These are phyloP conservation scores for Phthorimaea operculella DNA, from an alignment of 1,140 invertebrate genomes.

Conservation along the genomic window DNA sequence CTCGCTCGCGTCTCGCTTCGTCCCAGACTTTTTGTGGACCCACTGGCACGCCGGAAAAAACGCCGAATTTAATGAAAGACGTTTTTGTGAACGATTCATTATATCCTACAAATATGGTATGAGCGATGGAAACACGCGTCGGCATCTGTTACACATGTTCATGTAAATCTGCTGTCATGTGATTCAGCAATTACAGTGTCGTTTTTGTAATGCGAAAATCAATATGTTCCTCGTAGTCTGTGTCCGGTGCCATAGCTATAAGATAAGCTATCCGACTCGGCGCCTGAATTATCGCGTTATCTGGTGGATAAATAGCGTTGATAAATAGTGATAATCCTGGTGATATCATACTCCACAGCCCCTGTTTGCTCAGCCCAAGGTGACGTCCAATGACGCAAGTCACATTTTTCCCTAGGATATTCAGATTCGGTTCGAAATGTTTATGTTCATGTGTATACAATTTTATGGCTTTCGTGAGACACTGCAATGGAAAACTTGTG, in stretches of 20 bases:
- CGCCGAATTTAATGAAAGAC: conserved; percentile 3
- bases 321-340: conserved; percentile 47
- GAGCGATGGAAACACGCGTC: not conserved
- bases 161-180: not conserved
- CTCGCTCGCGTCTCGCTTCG: conserved; percentile 7
- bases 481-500: too few species aligned
- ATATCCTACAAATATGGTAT: conserved; percentile 2
- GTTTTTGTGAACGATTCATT: conserved; percentile 1
- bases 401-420: not conserved
- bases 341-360: conserved; percentile 32
- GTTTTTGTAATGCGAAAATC: too few species aligned
- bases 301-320: conserved; percentile 20
- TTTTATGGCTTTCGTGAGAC: too few species aligned
- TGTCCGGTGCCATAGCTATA: not conserved
- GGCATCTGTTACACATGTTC: not conserved
- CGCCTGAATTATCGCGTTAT: not conserved
- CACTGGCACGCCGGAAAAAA: conserved; percentile 1
- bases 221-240: not conserved
- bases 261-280: not conserved
- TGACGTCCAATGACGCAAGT: conserved; percentile 12
- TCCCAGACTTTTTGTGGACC: conserved; percentile 11
- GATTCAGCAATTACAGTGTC: too few species aligned
- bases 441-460: too few species aligned
- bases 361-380: conserved; percentile 22
- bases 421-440: too few species aligned